Evolutionary conservation across 2,113 vertebrate species (phyloP).

Genomic region (Scomber japonicus): DNA sequence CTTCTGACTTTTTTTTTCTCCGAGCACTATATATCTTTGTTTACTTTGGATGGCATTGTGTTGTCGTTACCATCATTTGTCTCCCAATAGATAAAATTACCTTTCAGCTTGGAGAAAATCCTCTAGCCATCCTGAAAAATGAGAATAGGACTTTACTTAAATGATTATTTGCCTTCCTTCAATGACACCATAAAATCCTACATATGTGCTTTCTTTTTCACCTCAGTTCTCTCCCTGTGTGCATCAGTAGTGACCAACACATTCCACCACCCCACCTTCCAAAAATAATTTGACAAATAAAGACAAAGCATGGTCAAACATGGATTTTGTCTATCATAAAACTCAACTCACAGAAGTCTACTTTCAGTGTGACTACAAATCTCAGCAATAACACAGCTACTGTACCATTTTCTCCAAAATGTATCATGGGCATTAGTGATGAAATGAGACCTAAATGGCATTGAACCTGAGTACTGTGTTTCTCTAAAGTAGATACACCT

Average conservation of each 20-base stretch:
- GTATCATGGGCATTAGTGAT: conserved; percentile 59
- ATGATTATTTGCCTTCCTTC: conserved; percentile 39
- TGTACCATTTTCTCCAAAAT: conserved; percentile 46
- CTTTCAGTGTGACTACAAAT: conserved; percentile 41
- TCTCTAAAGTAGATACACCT: conserved; percentile 51
- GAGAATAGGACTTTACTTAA: conserved; percentile 55
- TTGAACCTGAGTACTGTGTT: conserved; percentile 42
- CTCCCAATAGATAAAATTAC: conserved; percentile 72
- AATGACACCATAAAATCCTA: conserved; percentile 21
- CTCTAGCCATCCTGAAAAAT: conserved; percentile 43
- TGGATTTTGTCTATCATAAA: conserved; percentile 23
- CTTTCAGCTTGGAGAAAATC: conserved; percentile 57
- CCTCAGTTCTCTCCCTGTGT: background rate
- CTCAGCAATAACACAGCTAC: conserved; percentile 31
- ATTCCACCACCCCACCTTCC: background rate
- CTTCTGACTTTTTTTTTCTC: conserved; percentile 25
- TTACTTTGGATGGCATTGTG: conserved; percentile 70
- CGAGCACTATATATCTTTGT: conserved; percentile 67
- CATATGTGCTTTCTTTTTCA: conserved; percentile 12
- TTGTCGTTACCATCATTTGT: conserved; percentile 71
- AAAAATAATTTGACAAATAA: background rate
- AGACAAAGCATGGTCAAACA: conserved; percentile 26
- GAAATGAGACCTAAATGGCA: conserved; percentile 67
- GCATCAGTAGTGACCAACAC: background rate
- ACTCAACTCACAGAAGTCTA: background rate